Evolutionary conservation across 1,140 invertebrate species (phyloP), one percentile per base, ranked within the genome.

Genomic region (Bombus sibiricus): DNA sequence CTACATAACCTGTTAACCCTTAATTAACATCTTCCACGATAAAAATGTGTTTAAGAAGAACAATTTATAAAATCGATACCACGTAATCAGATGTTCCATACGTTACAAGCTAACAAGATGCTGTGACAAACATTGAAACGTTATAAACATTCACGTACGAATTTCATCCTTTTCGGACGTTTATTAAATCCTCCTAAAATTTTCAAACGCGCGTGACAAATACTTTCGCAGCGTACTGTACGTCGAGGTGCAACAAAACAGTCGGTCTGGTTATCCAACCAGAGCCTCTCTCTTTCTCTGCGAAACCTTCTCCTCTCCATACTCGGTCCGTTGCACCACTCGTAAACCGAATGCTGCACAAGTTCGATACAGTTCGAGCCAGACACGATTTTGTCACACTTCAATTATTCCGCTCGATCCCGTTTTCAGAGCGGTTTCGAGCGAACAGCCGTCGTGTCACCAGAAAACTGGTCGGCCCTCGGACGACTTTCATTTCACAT

Each of bases 401-500:
- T 73, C 43, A 13, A 74, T 85, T 85, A 85, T 81, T 75, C 71
- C 79, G 57, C 41, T 75, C 43, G 59, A 74, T 75, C 12, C 32
- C 39, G 66, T 22, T 68, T 66, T 68, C 57, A 74, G 78, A 81
- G 41, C 57, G 18, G 8, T 5, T 59, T 43, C 80, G 37, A 18
- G 43, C 34, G 15, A 37, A 37, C 34, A n/a, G 32, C 43, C 81
- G 62, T n/a, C 83, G 53, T 39, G 37, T 86, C 81, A 71, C 62
- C 69, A 76, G 57, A 86, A 53, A 78, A 86, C 78, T 83, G 82
- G 84, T 79, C 82, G 81, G 77, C 83, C 83, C 75, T 90, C 83
- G 87, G 62, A 68, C 53, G 53, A 86, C 82, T 90, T 91, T 91
- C 85, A 86, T 81, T 91, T 81, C 78, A 62, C 77, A 85, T 87